A percentile compares a stretch with the other conserved stretches of the same genome.
These are phyloP conservation scores for Isichthys henryi DNA, from an alignment of 2,113 vertebrate genomes.

Conservation along the genomic window DNA sequence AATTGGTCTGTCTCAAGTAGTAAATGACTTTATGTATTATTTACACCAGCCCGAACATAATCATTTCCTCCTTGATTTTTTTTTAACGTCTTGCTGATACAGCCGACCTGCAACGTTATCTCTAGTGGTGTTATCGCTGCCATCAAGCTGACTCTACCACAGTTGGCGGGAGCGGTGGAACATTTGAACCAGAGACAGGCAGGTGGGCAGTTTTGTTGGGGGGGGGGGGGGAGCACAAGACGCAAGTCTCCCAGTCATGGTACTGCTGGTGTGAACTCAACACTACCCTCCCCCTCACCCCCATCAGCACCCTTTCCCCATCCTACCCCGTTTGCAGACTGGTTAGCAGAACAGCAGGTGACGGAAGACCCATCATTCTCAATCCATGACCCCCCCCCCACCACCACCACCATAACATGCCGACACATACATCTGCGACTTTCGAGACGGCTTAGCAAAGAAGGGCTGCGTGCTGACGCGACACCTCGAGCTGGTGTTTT, in stretches of 20 bases:
- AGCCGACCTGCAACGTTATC: constrained; percentile 38
- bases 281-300: not conserved
- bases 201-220: not conserved
- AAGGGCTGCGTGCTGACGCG: constrained; percentile 21
- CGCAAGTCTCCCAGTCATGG: constrained; percentile 35
- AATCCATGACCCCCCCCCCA: constrained; percentile 46
- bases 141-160: constrained; percentile 29
- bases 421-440: constrained; percentile 31
- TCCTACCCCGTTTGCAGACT: constrained; percentile 43
- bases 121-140: constrained; percentile 22
- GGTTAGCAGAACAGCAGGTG: constrained; percentile 82
- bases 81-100: constrained; percentile 22
- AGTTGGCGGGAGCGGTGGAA: constrained; percentile 24
- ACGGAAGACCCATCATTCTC: constrained; percentile 58
- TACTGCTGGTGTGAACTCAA: constrained; percentile 60
- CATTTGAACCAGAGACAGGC: not conserved
- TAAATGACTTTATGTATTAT: constrained; percentile 50
- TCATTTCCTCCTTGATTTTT: constrained; percentile 35
- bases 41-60: constrained; percentile 47
- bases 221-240: not conserved
- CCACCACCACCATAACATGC: constrained; percentile 80
- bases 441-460: constrained; percentile 66
- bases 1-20: constrained; percentile 45
- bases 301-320: not conserved
- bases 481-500: constrained; percentile 73